Evolutionary conservation across 2,113 vertebrate species (phyloP).

Genomic region (Asarcornis scutulata): DNA sequence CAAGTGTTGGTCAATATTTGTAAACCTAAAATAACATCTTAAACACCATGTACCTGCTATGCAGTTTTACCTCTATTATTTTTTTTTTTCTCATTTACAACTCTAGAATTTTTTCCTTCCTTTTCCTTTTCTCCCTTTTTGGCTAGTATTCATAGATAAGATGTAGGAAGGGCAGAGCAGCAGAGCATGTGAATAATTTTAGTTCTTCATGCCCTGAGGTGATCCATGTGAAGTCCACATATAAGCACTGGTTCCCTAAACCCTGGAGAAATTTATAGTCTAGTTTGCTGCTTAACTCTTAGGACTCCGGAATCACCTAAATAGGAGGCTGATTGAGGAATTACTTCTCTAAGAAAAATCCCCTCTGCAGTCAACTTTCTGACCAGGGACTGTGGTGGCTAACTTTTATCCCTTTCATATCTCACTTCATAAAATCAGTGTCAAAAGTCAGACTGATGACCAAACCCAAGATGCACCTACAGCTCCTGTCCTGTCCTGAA

Average conservation of each 20-base stretch:
- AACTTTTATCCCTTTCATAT: neutral
- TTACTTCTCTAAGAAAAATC: neutral
- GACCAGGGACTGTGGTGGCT: neutral
- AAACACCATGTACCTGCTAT: neutral
- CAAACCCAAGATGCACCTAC: neutral
- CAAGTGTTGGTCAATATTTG: neutral
- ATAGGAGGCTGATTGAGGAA: neutral
- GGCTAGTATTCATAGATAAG: neutral
- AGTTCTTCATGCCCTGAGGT: neutral
- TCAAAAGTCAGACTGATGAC: neutral
- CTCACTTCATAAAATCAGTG: neutral
- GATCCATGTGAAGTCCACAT: neutral
- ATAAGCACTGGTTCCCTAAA: neutral
- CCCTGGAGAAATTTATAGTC: neutral
- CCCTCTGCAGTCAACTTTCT: neutral
- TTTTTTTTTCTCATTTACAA: neutral
- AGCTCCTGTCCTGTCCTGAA: neutral
- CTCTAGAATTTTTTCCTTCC: neutral
- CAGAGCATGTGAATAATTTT: neutral
- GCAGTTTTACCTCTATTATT: neutral
- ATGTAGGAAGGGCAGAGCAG: neutral
- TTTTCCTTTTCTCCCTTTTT: neutral
- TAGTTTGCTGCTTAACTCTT: neutral
- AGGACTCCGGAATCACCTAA: neutral
- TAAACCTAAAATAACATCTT: neutral